Percentiles rank a stretch among this genome's conserved stretches.
Evolutionary conservation across 2,888 invertebrate species (phyloP).

Genomic region (Yponomeuta evonymella): DNA sequence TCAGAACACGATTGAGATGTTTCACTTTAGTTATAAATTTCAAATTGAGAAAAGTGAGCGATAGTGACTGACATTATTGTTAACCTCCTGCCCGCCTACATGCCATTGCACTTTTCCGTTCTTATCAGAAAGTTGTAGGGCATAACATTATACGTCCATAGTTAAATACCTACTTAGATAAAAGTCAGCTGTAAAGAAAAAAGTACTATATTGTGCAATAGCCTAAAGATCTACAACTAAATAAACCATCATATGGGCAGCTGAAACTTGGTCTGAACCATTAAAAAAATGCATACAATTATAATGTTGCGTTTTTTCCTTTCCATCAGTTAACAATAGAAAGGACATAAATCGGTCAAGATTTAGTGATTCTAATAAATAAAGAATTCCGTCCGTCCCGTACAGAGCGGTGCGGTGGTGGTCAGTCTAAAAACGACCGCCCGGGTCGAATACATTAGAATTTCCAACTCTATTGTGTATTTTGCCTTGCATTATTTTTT

Average conservation of each 20-base stretch:
- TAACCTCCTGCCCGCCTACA: constrained; percentile 1
- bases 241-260: not conserved
- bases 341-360: constrained; percentile 53
- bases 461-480: constrained; percentile 65
- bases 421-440: constrained; percentile 67
- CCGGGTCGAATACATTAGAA: constrained; percentile 65
- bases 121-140: not conserved
- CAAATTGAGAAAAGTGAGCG: constrained; percentile 16
- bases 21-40: constrained; percentile 28
- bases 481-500: constrained; percentile 72
- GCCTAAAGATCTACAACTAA: not conserved
- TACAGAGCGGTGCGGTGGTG: constrained; percentile 45
- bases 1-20: constrained; percentile 49
- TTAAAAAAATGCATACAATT: not conserved
- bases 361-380: constrained; percentile 73
- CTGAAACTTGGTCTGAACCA: not conserved
- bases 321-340: constrained; percentile 48
- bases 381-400: constrained; percentile 64
- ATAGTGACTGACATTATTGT: too few species aligned
- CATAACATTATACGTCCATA: too few species aligned
- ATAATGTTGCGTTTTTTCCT: constrained; percentile 36
- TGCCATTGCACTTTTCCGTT: not conserved
- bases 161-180: too few species aligned
- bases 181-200: too few species aligned
- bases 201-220: too few species aligned